Conservation (phyloP, 2,797 vertebrate species). For the Anabas testudineus region DNA sequence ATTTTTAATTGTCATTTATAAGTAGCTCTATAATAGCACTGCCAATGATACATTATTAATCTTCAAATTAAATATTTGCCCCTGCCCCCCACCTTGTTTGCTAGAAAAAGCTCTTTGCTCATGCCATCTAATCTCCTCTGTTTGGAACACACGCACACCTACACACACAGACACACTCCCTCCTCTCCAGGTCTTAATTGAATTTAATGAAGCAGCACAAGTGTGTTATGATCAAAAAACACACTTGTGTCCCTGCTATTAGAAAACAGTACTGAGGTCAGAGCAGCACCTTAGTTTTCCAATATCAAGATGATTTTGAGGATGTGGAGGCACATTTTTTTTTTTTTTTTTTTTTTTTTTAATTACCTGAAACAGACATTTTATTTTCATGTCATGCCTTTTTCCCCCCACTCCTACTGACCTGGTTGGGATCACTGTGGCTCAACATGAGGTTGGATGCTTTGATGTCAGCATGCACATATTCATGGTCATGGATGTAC, state of each 20-base stretch:
- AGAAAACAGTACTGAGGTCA: conserved; percentile 23
- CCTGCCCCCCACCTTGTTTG: conserved; percentile 78
- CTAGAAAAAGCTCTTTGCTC: conserved; percentile 68
- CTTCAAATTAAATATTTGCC: conserved; percentile 84
- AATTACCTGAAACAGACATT: background rate
- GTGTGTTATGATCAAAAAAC: conserved; percentile 48
- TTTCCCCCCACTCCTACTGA: conserved; percentile 69
- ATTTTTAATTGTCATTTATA: conserved; percentile 81
- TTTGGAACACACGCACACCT: conserved; percentile 16
- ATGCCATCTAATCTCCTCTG: conserved; percentile 72
- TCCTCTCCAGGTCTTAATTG: conserved; percentile 55
- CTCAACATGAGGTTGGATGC: conserved; percentile 95
- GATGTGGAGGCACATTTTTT: background rate
- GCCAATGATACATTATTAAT: conserved; percentile 84
- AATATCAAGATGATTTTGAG: background rate
- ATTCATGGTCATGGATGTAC: conserved; percentile 95
- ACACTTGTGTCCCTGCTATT: conserved; percentile 24
- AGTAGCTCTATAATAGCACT: conserved; percentile 83
- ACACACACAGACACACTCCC: conserved; percentile 8
- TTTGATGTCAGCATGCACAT: conserved; percentile 97
- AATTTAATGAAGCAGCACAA: conserved; percentile 68
- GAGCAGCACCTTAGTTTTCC: background rate
- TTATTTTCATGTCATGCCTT: background rate
- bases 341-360: background rate
- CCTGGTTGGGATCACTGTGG: conserved; percentile 92